Base-by-base conservation (phyloP, 2,888 invertebrate genomes). In the Lordiphosa andalusiaca region DNA sequence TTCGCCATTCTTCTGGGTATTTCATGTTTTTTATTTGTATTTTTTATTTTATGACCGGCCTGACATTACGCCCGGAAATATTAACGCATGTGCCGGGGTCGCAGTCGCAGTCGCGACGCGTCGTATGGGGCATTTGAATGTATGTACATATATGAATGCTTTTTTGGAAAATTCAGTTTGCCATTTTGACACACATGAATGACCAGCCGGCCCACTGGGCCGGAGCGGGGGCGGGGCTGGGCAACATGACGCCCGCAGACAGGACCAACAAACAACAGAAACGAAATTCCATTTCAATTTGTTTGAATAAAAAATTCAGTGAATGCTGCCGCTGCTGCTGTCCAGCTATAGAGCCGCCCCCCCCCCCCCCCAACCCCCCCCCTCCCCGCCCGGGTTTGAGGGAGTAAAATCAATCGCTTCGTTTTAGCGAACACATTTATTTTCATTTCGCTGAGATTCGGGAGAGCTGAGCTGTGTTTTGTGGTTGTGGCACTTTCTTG, bases 371-470 rank as follows among this genome's bases (percentile, higher is more conserved):
- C n/a, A n/a, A n/a, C n/a, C n/a, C n/a, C n/a, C n/a, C 12, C 30
- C 3, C 13, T 12, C 16, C 38, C 25, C 5, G 38, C 21, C 30
- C 12, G 9, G 25, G 25, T 25, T 7, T 25, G 25, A 25, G 25
- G 25, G 25, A 16, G 53, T 66, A 84, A 87, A 16, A 88, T 89
- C 88, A 88, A 88, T 88, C 89, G 88, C 71, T 73, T 83, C 84
- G 72, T 82, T 87, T 86, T 82, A 87, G 85, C 81, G 74, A 75
- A 80, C 72, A 69, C 87, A 88, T 88, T 88, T 87, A 87, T 88
- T 84, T 88, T 84, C 86, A 88, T 88, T 77, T 76, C 62, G 65
- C 75, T 47, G 82, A 81, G 83, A 85, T 84, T 84, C 48, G 55
- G 42, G 1, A 16, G 37, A 16, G 16, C 3, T 16, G 37, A 16